These are phyloP conservation scores for Unio delphinus DNA, from an alignment of 2,888 invertebrate genomes.

Conservation along the genomic window DNA sequence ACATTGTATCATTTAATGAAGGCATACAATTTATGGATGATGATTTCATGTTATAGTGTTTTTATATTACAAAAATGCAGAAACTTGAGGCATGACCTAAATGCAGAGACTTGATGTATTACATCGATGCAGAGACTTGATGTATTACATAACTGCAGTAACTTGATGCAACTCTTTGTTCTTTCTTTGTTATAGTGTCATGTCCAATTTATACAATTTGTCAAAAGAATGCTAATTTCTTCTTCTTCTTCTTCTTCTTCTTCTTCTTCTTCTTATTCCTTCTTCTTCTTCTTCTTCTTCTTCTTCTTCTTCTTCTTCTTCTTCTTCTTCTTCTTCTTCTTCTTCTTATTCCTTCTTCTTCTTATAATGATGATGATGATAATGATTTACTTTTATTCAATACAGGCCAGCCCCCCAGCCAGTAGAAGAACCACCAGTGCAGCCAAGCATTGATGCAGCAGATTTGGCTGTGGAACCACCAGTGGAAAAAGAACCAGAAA, in stretches of 20 bases:
- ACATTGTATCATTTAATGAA: too few species aligned
- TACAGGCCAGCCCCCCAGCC: slow-evolving; percentile 62
- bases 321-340: neutral
- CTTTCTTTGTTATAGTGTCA: too few species aligned
- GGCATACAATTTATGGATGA: too few species aligned
- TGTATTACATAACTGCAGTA: too few species aligned
- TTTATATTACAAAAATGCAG: too few species aligned
- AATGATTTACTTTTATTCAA: neutral
- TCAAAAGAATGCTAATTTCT: neutral
- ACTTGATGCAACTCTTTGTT: too few species aligned
- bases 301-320: neutral
- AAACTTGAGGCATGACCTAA: too few species aligned
- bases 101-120: too few species aligned
- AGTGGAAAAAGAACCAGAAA: slow-evolving; percentile 18
- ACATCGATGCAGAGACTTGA: too few species aligned
- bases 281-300: neutral
- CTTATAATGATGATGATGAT: neutral
- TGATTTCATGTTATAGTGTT: too few species aligned
- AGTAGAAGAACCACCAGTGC: slow-evolving; percentile 45
- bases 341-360: neutral
- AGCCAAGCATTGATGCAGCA: slow-evolving; percentile 7
- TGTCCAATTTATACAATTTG: too few species aligned
- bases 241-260: neutral
- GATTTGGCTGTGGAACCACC: slow-evolving; percentile 17
- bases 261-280: neutral